These are phyloP conservation scores for Plecturocebus donacophilus DNA, from an alignment of 2,113 vertebrate genomes.

Conservation along the genomic window DNA sequence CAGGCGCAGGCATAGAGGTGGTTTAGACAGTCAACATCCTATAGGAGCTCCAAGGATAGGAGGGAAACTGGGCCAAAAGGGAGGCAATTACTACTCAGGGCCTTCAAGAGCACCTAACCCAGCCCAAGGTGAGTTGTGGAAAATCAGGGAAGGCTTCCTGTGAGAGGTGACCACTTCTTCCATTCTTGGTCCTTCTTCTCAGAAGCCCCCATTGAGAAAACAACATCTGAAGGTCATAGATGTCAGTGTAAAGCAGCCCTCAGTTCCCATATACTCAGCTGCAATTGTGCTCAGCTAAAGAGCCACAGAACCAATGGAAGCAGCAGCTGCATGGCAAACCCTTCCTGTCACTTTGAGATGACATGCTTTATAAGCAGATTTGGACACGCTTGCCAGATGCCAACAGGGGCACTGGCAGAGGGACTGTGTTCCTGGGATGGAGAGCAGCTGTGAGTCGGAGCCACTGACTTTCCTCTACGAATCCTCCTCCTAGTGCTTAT, in stretches of 20 bases:
- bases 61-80: not conserved
- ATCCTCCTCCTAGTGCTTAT: not conserved
- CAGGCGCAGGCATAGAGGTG: not conserved
- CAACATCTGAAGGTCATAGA: not conserved
- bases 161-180: not conserved
- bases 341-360: not conserved
- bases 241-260: not conserved
- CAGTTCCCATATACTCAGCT: not conserved
- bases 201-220: not conserved
- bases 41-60: not conserved
- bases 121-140: fast-evolving
- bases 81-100: fast-evolving
- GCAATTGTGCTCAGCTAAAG: not conserved
- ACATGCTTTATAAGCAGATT: not conserved
- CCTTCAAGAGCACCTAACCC: not conserved
- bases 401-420: not conserved
- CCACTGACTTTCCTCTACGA: not conserved
- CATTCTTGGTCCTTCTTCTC: not conserved
- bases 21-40: not conserved
- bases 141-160: not conserved
- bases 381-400: not conserved
- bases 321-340: not conserved
- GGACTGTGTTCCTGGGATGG: not conserved
- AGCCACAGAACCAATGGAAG: fast-evolving
- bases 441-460: not conserved